Evolutionary conservation across 2,797 vertebrate genomes (phyloP), one percentile per base, ranked within the genome.

Genomic region (Caiman crocodilus): DNA sequence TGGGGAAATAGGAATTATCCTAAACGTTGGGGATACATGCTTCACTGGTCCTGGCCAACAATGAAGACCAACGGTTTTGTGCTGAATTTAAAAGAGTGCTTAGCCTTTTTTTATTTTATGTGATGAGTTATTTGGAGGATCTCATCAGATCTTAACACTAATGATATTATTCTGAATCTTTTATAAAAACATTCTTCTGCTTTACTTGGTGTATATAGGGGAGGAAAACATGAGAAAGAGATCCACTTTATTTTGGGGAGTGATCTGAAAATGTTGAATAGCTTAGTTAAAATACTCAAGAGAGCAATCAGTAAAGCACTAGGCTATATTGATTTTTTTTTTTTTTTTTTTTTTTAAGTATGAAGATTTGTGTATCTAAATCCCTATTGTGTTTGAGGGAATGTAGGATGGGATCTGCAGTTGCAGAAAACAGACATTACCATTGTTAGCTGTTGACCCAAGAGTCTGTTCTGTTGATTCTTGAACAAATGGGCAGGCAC

Each of bases 371-470:
- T 82, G 61, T 94, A 94, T 94, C 64, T 90, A 76, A 96, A 95
- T 96, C 87, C 82, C 87, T 42, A 64, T 90, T 96, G 88, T 86
- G 58, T 94, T 93, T 94, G 61, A 89, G 94, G 79, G 91, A 96
- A 94, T 96, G 56, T 76, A 28, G 88, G 79, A 96, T 89, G 84
- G 67, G 79, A 85, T 85, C 20, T 1, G 88, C 87, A 83, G 59
- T 74, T 88, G 81, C 79, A 76, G 88, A 86, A 94, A 93, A 95
- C 76, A 86, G 88, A 94, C 97, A 79, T 94, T 21, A 1, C 69
- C 79, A 90, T 96, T 96, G 90, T 97, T 92, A 95, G 73, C 71
- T 93, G 57, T 90, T 96, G 94, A 96, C 90, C 91, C 90, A 94
- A 95, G 91, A 96, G 94, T 86, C 92, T 92, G 67, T 91, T 95